Evolutionary conservation across 2,113 vertebrate species (phyloP), one percentile per base, ranked within the genome.

Genomic region (Ondatra zibethicus): DNA sequence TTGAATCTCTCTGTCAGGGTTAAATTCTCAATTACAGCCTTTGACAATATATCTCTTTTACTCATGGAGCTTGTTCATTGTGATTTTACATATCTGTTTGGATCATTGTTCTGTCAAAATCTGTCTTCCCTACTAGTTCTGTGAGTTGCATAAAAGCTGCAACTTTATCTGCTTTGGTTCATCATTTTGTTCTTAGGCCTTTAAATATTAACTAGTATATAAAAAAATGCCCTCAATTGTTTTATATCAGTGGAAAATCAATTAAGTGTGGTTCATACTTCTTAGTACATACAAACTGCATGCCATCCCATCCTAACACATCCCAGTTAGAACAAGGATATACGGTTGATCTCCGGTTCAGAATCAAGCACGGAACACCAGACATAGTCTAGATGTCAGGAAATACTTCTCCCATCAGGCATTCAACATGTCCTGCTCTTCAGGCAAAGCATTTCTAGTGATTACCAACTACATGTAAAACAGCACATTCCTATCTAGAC

Each of bases 81-180:
- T 63, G 36, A 80, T 27, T 94, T 88, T 84, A 52, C 12, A n/a
- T 33, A 94, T 55, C 52, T 92, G 42, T 82, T 81, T 92, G 73
- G 17, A 29, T 90, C 31, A 75, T 10, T 84, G 63, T 63, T 63
- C 42, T 70, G 31, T 92, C 75, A 90, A 92, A 65, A 23, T 72
- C 3, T 50, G 27, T 88, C 72, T 89, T 47, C 2, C 4, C 19
- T n/a, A 7, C 39, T 65, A 45, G 4, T 45, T 45, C 25, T n/a
- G 2, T 12, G 85, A 75, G 5, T 63, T 80, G 65, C 23, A 75
- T 0, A 45, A 77, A 92, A 65, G 21, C 36, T 68, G 29, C 7
- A n/a, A 58, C 31, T 80, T 85, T 68, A 68, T 42, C 19, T 61
- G 6, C 63, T 80, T 89, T n/a, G 39, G 7, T 66, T 81, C 36